Evolutionary conservation across 2,113 vertebrate genomes (phyloP), one percentile per base, ranked within the genome.

Genomic region (Paratilapia polleni): DNA sequence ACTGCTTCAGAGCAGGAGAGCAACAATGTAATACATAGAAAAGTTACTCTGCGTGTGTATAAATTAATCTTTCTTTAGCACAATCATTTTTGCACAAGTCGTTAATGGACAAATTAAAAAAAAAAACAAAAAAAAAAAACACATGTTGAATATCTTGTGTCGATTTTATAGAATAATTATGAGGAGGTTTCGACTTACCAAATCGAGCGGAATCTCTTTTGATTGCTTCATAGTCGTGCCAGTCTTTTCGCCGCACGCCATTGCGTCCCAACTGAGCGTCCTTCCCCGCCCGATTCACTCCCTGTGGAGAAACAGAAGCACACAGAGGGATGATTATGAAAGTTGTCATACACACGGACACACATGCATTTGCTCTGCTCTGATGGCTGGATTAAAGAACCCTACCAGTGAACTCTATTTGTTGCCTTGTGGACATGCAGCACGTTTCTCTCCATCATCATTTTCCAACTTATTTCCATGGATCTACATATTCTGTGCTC

Each of bases 151-250:
- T 19, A 52, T 52, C 5, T 19, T 19, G 6, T 52, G 6, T 52
- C 19, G 6, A 52, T 52, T 52, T 52, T 19, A 19, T 17, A 52
- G 6, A 6, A 36, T 36, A 8, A 52, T 19, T 19, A 58, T 4
- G 41, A 76, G 8, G 8, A 17, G 4, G n/a, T 56, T 28, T 62
- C 22, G 38, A 92, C 96, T 2, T 93, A 99, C 98, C 98, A 68
- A 94, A 88, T 66, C 96, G 96, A 28, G 97, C 95, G 0, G 95
- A 89, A 2, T 99, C 98, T 80, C 92, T 96, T 85, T 83, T 95
- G 90, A 99, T 98, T 4, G 95, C 92, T 22, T 97, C 96, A 58
- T 97, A 94, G 92, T 98, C 95, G 2, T 99, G 98, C 98, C 98
- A 99, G 94, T 99, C 98, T 93, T 95, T 98, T 93, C 95, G 97